Evolutionary conservation across 2,888 invertebrate species (phyloP).

Genomic region (Steinernema carpocapsae): DNA sequence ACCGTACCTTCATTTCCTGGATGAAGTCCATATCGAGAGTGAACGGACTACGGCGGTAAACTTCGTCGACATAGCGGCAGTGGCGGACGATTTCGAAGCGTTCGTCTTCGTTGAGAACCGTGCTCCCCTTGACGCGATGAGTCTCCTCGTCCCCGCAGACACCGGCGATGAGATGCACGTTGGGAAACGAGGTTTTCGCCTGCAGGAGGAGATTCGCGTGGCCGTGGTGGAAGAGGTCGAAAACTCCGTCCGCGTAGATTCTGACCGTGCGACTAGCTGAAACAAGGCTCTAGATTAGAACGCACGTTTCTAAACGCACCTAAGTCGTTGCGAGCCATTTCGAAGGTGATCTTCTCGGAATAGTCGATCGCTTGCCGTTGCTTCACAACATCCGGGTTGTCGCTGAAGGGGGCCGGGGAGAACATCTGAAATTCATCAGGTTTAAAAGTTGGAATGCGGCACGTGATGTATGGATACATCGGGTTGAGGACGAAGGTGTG

Average conservation of each 20-base stretch:
- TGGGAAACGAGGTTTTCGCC: constrained; percentile 92
- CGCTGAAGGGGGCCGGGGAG: too few species aligned
- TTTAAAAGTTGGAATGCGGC: too few species aligned
- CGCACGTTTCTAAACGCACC: too few species aligned
- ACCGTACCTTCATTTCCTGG: too few species aligned
- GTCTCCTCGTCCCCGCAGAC: constrained; percentile 33
- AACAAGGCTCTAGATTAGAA: too few species aligned
- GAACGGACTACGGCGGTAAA: constrained; percentile 83
- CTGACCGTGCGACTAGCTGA: constrained; percentile 44
- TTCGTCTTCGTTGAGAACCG: constrained; percentile 27
- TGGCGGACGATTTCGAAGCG: not conserved
- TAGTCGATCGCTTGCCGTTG: too few species aligned
- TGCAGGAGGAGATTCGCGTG: constrained; percentile 84
- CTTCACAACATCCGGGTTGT: too few species aligned
- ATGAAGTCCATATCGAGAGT: constrained; percentile 53
- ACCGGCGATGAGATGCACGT: constrained; percentile 77
- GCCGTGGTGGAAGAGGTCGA: constrained; percentile 97
- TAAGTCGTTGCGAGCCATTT: too few species aligned
- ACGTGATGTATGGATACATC: too few species aligned
- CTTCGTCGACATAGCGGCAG: constrained; percentile 98
- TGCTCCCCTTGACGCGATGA: not conserved
- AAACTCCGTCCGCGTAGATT: constrained; percentile 94
- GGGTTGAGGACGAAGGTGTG: too few species aligned
- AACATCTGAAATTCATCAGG: too few species aligned
- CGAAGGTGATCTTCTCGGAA: too few species aligned